Percentiles rank a stretch among this genome's conserved stretches.
Evolutionary conservation across 2,797 vertebrate genomes (phyloP).

Genomic region (Varecia variegata): DNA sequence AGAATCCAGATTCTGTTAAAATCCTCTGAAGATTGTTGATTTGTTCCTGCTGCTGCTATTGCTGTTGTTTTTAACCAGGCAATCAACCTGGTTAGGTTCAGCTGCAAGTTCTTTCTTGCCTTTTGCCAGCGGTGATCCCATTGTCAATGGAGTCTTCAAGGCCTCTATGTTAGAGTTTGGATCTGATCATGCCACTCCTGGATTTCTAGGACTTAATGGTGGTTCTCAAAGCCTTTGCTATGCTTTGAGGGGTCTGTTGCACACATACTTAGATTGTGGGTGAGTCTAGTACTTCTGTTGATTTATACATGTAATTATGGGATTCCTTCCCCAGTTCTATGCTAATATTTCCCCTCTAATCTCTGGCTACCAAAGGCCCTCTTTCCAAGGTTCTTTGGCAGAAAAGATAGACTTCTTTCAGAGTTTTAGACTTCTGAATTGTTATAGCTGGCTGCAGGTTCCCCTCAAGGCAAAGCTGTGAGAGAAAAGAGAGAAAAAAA

Average conservation of each 20-base stretch:
- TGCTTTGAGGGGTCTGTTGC: background rate
- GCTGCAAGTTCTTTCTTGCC: background rate
- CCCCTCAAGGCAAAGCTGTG: background rate
- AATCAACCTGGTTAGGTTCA: background rate
- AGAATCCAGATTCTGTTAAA: background rate
- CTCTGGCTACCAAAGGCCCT: background rate
- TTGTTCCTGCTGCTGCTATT: background rate
- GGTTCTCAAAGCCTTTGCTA: background rate
- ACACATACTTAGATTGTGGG: fast-evolving
- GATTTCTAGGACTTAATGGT: background rate
- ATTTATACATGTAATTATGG: background rate
- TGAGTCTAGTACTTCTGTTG: background rate
- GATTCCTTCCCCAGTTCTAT: background rate
- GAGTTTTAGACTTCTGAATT: background rate
- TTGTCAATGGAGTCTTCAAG: background rate
- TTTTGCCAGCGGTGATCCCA: background rate
- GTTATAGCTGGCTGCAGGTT: background rate
- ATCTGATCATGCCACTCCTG: background rate
- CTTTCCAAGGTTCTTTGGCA: background rate
- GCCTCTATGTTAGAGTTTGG: background rate
- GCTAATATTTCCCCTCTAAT: background rate
- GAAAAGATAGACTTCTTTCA: background rate
- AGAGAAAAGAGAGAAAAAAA: background rate
- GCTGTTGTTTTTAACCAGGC: background rate
- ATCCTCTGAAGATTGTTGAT: background rate